phyloP scores from a whole-genome alignment of 53 echinoderm and acorn worm species.

The Actinopyga echinites region DNA sequence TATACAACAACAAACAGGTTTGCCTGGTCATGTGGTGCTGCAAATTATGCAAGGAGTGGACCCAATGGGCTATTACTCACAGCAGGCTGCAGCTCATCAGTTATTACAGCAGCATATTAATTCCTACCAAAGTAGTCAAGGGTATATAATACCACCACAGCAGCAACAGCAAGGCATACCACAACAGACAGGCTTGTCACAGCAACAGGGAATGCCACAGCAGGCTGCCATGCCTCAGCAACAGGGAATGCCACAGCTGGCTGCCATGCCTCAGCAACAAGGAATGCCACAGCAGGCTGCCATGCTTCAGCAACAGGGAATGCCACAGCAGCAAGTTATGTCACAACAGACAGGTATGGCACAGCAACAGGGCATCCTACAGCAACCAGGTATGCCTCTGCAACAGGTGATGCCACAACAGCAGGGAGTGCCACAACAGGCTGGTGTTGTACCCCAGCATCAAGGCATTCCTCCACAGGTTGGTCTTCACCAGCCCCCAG shows the following conservation, averaged over 20 bases:
- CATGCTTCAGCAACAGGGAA: background rate
- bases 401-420: conserved; percentile 5
- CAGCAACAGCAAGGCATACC: conserved; percentile 38
- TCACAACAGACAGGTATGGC: conserved; percentile 11
- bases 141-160: conserved; percentile 25
- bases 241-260: background rate
- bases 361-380: background rate
- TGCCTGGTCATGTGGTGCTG: background rate
- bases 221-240: background rate
- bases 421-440: conserved; percentile 12
- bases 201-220: conserved; percentile 32
- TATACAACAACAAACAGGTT: background rate
- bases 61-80: background rate
- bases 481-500: background rate
- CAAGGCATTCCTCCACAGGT: conserved; percentile 26
- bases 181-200: background rate
- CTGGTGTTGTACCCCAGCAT: background rate
- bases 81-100: background rate
- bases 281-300: conserved; percentile 8
- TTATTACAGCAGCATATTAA: conserved; percentile 8
- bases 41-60: background rate
- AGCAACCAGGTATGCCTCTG: conserved; percentile 7
- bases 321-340: conserved; percentile 15
- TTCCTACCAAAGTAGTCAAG: background rate
- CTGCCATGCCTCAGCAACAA: conserved; percentile 17